Percentiles rank a stretch among this genome's conserved stretches.
phyloP scores from a whole-genome alignment of 2,113 vertebrate genomes.

The Grallaria varia region DNA sequence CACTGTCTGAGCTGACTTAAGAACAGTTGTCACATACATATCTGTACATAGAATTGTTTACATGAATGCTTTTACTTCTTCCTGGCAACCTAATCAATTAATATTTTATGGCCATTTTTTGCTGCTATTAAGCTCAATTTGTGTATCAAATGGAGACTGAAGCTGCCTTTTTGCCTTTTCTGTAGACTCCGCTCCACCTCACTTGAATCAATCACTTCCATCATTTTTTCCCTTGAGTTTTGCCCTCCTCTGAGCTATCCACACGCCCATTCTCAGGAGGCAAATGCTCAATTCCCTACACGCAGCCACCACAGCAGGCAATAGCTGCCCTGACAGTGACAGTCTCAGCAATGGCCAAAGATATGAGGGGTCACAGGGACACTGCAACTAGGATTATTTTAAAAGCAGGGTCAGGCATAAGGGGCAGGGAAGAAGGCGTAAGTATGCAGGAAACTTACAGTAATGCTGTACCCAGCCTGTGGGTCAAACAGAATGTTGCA shows the following conservation, averaged over 20 bases:
- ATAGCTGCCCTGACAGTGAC: not conserved
- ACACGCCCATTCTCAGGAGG: not conserved
- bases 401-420: not conserved
- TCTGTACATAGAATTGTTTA: not conserved
- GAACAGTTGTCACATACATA: not conserved
- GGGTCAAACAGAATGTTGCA: not conserved
- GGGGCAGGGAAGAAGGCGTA: not conserved
- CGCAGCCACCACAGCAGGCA: not conserved
- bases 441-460: not conserved
- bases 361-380: not conserved
- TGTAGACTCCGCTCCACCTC: constrained; percentile 22
- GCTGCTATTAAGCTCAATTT: constrained; percentile 52
- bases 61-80: constrained; percentile 2
- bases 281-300: not conserved
- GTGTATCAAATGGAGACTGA: constrained; percentile 51
- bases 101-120: constrained; percentile 57
- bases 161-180: constrained; percentile 29
- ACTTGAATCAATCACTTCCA: not conserved
- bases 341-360: constrained; percentile 32
- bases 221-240: not conserved
- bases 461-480: not conserved
- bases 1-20: not conserved
- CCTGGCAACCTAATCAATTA: constrained; percentile 58
- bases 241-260: not conserved
- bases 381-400: not conserved